These are phyloP conservation scores for Diaphora mendica DNA, from an alignment of 2,888 invertebrate genomes.

Conservation along the genomic window DNA sequence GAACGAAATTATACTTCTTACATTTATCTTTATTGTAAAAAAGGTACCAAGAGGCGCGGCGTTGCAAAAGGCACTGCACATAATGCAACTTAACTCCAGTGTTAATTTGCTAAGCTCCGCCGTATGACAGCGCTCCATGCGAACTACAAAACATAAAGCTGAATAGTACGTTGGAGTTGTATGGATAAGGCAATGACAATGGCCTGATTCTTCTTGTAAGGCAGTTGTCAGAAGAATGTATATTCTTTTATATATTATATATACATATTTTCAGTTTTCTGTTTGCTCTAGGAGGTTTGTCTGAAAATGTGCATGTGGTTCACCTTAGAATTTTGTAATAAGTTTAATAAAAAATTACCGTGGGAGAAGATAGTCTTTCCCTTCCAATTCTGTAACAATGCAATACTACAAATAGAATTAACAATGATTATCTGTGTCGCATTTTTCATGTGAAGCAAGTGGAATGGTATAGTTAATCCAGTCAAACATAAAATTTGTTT, in stretches of 20 bases:
- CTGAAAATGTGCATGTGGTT: neutral
- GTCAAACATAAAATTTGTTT: neutral
- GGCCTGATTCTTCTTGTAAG: neutral
- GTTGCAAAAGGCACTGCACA: constrained; percentile 62
- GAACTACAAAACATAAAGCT: constrained; percentile 78
- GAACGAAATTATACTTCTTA: constrained; percentile 20
- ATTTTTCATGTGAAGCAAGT: neutral
- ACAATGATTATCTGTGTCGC: neutral
- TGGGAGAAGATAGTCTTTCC: neutral
- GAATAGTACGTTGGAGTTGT: constrained; percentile 46
- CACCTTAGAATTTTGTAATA: neutral
- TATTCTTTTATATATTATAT: no score
- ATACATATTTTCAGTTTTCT: no score
- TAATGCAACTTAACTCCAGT: constrained; percentile 74
- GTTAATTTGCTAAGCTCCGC: constrained; percentile 81
- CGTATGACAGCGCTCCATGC: constrained; percentile 79
- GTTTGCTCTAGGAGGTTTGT: neutral
- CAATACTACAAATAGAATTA: neutral
- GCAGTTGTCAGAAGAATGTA: neutral
- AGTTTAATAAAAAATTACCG: neutral
- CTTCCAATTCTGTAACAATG: neutral
- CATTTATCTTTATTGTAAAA: neutral
- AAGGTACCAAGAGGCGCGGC: constrained; percentile 52
- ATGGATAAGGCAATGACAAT: constrained; percentile 55
- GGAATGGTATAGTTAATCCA: neutral